A percentile compares a stretch with the other conserved stretches of the same genome.
Conservation (phyloP, 2,113 vertebrate species). For the Psephotus haematonotus region DNA sequence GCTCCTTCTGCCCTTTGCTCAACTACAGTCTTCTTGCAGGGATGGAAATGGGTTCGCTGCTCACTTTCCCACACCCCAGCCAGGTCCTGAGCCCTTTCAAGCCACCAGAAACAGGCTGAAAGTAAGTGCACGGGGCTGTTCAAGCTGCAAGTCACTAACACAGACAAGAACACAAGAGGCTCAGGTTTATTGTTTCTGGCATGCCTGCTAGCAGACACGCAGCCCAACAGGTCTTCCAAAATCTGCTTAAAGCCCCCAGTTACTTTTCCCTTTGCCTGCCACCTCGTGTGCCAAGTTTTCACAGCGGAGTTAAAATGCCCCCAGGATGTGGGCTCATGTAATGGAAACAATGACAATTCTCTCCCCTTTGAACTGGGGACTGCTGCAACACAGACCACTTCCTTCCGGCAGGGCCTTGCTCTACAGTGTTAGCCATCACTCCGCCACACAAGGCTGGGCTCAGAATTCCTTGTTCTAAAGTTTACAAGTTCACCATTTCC, state of each 20-base stretch:
- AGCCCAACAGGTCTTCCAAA: background rate
- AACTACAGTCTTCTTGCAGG: rapidly evolving
- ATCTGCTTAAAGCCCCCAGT: background rate
- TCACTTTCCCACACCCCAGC: rapidly evolving
- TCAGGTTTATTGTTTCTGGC: background rate
- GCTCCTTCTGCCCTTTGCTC: no score
- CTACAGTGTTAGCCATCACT: rapidly evolving
- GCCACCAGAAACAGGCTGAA: background rate
- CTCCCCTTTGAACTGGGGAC: no score
- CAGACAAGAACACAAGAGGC: background rate
- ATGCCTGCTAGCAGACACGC: background rate
- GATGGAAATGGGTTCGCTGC: rapidly evolving
- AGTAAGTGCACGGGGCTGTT: no score
- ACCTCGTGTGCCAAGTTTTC: background rate
- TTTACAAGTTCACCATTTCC: background rate
- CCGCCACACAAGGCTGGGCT: background rate
- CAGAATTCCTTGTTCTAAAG: background rate
- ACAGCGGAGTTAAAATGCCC: background rate
- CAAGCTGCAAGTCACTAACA: background rate
- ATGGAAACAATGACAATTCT: background rate
- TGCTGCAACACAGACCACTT: background rate
- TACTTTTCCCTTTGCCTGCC: background rate
- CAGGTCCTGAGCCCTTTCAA: background rate
- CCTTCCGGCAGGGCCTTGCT: background rate
- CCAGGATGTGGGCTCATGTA: background rate